These are phyloP conservation scores for Genyomyrus donnyi DNA, from an alignment of 2,113 vertebrate genomes.

Conservation along the genomic window DNA sequence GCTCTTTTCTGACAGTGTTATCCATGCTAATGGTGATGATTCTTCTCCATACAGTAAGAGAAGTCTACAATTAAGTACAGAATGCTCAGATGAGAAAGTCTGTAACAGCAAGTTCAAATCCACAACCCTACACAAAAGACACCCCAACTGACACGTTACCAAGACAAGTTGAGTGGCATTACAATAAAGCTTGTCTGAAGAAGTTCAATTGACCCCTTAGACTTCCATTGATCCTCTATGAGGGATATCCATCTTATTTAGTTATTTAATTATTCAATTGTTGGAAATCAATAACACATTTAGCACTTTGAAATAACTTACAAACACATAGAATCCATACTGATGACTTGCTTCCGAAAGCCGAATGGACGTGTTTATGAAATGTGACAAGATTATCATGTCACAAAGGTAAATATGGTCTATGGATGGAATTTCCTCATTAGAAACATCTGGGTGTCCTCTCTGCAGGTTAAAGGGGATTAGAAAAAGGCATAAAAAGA, in stretches of 20 bases:
- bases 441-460: background rate
- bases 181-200: background rate
- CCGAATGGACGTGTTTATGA: background rate
- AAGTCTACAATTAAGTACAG: background rate
- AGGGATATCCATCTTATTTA: background rate
- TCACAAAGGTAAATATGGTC: background rate
- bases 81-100: background rate
- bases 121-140: background rate
- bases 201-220: background rate
- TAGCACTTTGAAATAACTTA: constrained; percentile 8
- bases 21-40: background rate
- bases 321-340: background rate
- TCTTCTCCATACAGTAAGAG: background rate
- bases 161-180: background rate
- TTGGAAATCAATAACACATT: constrained; percentile 1
- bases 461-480: background rate
- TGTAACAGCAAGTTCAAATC: background rate
- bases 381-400: background rate
- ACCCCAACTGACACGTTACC: background rate
- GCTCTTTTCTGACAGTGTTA: background rate
- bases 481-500: background rate
- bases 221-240: background rate
- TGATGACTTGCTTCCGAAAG: background rate
- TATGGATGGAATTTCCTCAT: background rate
- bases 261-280: constrained; percentile 9